Base-by-base conservation (phyloP, 2,888 invertebrate species). In the Sisyra terminalis region DNA sequence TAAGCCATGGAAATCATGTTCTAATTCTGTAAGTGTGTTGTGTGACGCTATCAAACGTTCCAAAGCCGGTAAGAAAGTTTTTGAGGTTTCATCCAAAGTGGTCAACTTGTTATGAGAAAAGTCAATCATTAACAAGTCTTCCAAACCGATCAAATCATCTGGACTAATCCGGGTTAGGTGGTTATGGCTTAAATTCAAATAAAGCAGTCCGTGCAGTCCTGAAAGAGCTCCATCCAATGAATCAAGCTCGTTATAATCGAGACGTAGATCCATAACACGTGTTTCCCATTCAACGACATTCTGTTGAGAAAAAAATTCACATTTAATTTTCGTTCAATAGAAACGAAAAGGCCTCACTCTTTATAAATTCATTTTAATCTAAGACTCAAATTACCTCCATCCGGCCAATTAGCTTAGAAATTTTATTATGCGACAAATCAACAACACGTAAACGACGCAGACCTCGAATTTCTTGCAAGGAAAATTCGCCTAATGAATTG, bases 1-100 rank as follows among this genome's bases (percentile, higher is more conserved):
- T 47, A 87, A 63, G 1, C 86, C 86, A 51, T 85, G 82, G 59
- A 87, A 86, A 57, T 87, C 87, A 53, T 77, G 75, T 47, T 84
- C 81, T 51, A 87, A 65, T 37, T 72, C 63, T 3, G 78, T 79
- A 40, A 88, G 67, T 49, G 78, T 75, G 57, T 88, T 88, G 57
- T 81, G 74, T 43, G 82, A 79, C 1, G 81, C 85, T 49, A 79
- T 72, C 44, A 88, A 59, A 52, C 80, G 78, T 57, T 82, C 82
- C 49, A 88, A 59, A 30, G 77, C 73, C 14, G 84, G 84, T 50
- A 88, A 67, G 63, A 76, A 76, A 40, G 83, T 82, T 87, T 87
- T 83, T 52, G 85, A 82, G 44, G 83, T 80, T 65, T 84, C 84
- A 57, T 84, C 82, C 44, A 88, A 65, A 2, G 84, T 80, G 35